Conservation (phyloP, 2,113 vertebrate species). For the Puma concolor region DNA sequence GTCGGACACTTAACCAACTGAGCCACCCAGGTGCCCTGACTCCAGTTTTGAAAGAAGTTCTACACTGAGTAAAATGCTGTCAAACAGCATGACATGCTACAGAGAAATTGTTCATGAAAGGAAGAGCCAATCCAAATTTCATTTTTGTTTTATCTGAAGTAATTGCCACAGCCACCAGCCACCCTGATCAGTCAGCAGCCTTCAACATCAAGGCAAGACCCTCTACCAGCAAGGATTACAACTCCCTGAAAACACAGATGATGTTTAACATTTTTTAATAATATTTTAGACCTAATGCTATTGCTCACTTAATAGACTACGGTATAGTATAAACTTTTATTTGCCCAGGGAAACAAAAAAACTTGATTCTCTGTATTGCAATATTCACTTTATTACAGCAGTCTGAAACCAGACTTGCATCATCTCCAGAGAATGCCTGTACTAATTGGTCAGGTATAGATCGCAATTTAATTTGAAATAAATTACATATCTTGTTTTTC, state of each 20-base stretch:
- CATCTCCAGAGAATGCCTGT: neutral
- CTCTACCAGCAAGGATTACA: neutral
- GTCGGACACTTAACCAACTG: too few species aligned
- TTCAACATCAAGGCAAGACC: neutral
- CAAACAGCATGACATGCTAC: neutral
- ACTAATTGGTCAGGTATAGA: neutral
- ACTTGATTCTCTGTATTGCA: neutral
- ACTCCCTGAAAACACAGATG: neutral
- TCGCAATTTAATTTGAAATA: neutral
- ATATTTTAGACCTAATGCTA: neutral
- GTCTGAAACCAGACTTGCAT: neutral
- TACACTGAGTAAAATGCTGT: neutral
- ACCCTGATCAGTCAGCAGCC: neutral
- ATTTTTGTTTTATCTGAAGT: neutral
- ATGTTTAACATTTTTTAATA: neutral
- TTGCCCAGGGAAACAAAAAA: neutral
- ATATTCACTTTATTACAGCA: neutral
- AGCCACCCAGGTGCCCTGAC: neutral
- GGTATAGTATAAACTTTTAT: neutral
- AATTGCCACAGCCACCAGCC: neutral
- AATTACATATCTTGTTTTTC: constrained; percentile 40
- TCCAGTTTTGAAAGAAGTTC: neutral
- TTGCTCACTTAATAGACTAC: neutral
- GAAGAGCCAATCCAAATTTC: neutral
- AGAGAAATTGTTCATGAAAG: neutral